Percentiles rank a stretch among this genome's conserved stretches.
Evolutionary conservation across 2,888 invertebrate genomes (phyloP).

Genomic region (Himalopsyche anomala): DNA sequence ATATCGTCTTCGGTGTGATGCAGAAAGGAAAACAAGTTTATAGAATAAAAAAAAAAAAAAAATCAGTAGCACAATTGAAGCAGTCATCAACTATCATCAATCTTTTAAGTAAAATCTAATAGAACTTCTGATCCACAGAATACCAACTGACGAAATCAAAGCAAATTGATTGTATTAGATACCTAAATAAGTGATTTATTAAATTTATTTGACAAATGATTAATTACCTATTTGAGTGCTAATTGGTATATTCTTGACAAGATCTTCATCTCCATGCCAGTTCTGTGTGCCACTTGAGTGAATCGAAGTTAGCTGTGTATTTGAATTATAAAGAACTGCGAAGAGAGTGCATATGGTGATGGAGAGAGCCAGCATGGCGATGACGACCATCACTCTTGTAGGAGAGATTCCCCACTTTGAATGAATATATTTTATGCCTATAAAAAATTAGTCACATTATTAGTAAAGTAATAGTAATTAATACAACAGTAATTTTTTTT

Average conservation of each 20-base stretch:
- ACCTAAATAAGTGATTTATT: background rate
- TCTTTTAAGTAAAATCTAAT: too few species aligned
- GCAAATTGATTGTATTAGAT: background rate
- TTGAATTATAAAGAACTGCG: background rate
- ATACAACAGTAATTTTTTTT: too few species aligned
- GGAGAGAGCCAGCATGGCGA: constrained; percentile 34
- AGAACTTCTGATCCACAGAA: too few species aligned
- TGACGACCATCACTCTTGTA: background rate
- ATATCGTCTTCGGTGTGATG: too few species aligned
- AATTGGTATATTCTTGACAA: constrained; percentile 72
- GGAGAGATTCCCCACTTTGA: constrained; percentile 45
- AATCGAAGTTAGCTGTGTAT: background rate
- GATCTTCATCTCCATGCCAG: constrained; percentile 69
- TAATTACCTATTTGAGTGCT: constrained; percentile 72
- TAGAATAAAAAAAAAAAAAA: too few species aligned
- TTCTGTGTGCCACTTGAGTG: background rate
- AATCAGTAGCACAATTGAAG: too few species aligned
- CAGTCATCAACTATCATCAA: too few species aligned
- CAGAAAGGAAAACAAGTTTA: too few species aligned
- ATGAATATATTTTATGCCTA: constrained; percentile 53
- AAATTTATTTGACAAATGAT: background rate
- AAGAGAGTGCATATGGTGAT: constrained; percentile 2
- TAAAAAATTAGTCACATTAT: constrained; percentile 7
- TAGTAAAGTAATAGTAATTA: too few species aligned
- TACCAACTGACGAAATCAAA: too few species aligned